Conservation (phyloP, 2,888 invertebrate genomes). For the Ophioninae sp. region DNA sequence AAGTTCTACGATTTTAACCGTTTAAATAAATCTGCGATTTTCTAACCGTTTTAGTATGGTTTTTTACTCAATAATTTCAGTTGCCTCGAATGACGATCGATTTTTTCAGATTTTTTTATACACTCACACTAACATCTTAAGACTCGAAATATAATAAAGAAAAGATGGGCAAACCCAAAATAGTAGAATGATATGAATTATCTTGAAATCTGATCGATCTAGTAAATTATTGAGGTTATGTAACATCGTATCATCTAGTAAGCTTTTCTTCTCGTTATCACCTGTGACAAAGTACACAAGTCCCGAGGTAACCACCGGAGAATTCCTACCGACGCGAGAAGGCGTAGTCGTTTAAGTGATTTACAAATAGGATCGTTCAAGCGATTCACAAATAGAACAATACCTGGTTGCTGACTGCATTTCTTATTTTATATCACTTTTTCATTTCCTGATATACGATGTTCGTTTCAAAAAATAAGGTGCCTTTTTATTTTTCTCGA, state of each 20-base stretch:
- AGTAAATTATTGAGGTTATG: background rate
- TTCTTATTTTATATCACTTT: background rate
- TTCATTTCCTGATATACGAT: background rate
- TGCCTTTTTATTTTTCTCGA: too few relatives aligned
- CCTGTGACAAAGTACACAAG: background rate
- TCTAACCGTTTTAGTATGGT: too few relatives aligned
- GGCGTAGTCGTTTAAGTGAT: background rate
- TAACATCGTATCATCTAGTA: background rate
- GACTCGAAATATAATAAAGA: background rate
- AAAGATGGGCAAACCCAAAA: background rate
- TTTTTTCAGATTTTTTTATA: background rate
- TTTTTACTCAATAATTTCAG: too few relatives aligned
- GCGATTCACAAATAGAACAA: background rate
- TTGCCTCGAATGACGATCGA: too few relatives aligned
- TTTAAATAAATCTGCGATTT: too few relatives aligned
- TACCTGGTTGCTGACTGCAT: background rate
- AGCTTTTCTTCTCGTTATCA: background rate
- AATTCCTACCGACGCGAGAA: background rate
- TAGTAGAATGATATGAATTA: background rate
- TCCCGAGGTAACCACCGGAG: background rate
- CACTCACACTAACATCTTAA: background rate
- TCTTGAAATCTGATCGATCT: background rate
- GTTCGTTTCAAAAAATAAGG: too few relatives aligned
- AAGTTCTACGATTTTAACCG: too few relatives aligned
- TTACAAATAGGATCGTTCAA: background rate